A percentile compares a stretch with the other conserved stretches of the same genome.
Conservation (phyloP, 2,797 vertebrate species). For the Phrynocephalus guinanensis region DNA sequence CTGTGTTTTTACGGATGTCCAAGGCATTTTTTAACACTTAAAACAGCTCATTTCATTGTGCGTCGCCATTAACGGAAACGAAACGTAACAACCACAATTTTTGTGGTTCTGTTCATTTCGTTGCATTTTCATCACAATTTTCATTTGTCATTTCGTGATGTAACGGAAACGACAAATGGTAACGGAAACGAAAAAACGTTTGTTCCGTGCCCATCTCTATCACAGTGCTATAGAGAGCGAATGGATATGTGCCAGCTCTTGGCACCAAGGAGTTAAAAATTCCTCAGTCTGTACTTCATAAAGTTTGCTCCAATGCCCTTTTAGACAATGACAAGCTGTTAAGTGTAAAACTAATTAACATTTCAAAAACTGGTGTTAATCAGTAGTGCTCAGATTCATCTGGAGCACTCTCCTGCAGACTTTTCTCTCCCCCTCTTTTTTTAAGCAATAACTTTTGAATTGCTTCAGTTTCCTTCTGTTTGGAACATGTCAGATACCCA, state of each 20-base stretch:
- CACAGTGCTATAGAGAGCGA: constrained; percentile 69
- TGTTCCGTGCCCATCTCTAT: neutral
- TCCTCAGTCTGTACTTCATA: constrained; percentile 71
- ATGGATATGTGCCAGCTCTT: constrained; percentile 64
- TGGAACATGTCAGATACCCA: constrained; percentile 58
- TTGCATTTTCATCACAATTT: too few relatives aligned
- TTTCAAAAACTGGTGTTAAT: constrained; percentile 84
- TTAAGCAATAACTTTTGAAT: constrained; percentile 72
- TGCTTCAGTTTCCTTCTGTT: constrained; percentile 71
- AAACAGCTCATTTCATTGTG: too few relatives aligned
- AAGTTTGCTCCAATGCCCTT: constrained; percentile 80
- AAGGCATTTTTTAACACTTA: too few relatives aligned
- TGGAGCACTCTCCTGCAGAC: constrained; percentile 63
- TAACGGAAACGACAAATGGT: too few relatives aligned
- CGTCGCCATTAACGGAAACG: too few relatives aligned
- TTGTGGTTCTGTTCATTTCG: too few relatives aligned
- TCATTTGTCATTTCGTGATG: too few relatives aligned
- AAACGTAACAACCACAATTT: too few relatives aligned
- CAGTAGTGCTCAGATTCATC: constrained; percentile 76
- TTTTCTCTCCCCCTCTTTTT: constrained; percentile 61
- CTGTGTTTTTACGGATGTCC: too few relatives aligned
- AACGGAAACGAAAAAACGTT: too few relatives aligned
- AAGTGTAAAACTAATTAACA: constrained; percentile 85
- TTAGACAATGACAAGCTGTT: constrained; percentile 79
- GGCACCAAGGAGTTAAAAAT: constrained; percentile 77